Base-by-base conservation (phyloP, 2,888 invertebrate genomes). In the Apodemia zela region DNA sequence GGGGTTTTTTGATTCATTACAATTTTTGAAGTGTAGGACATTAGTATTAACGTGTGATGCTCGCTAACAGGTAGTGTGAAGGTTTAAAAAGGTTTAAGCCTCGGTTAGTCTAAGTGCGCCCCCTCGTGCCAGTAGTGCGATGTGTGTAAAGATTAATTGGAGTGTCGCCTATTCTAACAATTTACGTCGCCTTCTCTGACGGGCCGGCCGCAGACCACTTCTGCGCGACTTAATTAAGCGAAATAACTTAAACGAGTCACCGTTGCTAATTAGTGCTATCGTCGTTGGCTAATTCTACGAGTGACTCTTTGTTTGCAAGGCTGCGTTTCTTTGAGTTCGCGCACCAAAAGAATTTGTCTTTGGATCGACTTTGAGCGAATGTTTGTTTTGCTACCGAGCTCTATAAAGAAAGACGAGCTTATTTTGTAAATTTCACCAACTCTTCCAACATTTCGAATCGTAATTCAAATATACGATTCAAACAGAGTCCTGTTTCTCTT, bases 141-240 rank as follows among this genome's bases (percentile, higher is more conserved):
- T 89, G 89, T 89, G 88, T 89, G 89, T 88, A 90, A 90, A 91
- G 89, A 91, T 91, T 91, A 91, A 91, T 91, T 91, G 91, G 91
- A 91, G 91, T 87, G 89, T 82, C 83, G 81, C 85, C 84, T 80
- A 80, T 87, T 84, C 89, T 87, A 87, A 89, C 89, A 88, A 87
- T 87, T 89, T 87, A 83, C 83, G 77, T 77, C 87, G 84, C 86
- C 87, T 87, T 87, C 80, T 76, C 80, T 77, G 78, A 76, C 84
- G 82, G 87, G 83, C 87, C 86, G 84, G 85, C 85, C 87, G 82
- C 85, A 89, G 89, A 89, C 89, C 90, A 90, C 90, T 91, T 87
- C 83, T 86, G 87, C 81, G 79, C 85, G 80, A 89, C 90, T 89
- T 91, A 91, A 91, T 91, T 91, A 90, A 89, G 91, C 89, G 84